Percentiles rank a stretch among this genome's conserved stretches.
Conservation (phyloP, 2,113 vertebrate genomes). For the Tachysurus fulvidraco region DNA sequence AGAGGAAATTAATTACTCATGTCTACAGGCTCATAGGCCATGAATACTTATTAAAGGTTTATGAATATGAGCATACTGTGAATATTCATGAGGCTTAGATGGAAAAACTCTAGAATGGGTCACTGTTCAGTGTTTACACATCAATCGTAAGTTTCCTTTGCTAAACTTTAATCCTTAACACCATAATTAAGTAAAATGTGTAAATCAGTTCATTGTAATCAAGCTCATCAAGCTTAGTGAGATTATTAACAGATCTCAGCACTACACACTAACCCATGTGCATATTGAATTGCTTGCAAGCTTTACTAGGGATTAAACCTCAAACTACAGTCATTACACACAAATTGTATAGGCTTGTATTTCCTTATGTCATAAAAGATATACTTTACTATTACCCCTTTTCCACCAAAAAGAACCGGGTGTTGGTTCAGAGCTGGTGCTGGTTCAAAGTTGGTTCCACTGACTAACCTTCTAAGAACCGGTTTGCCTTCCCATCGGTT, state of each 20-base stretch:
- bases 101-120: not conserved
- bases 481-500: too few species aligned
- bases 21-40: not conserved
- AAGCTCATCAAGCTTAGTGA: not conserved
- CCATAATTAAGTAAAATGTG: not conserved
- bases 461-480: too few species aligned
- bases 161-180: not conserved
- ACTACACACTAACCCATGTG: not conserved
- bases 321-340: not conserved
- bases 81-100: slow-evolving; percentile 47
- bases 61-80: slow-evolving; percentile 4
- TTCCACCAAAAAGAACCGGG: too few species aligned
- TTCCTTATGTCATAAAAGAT: not conserved
- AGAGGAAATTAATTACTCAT: slow-evolving; percentile 28
- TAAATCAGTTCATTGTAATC: not conserved
- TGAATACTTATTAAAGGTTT: slow-evolving; percentile 32
- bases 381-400: too few species aligned
- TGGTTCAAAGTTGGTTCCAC: too few species aligned
- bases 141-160: not conserved
- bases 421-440: too few species aligned
- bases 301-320: not conserved
- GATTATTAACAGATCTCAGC: not conserved
- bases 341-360: not conserved
- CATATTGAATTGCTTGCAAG: not conserved
- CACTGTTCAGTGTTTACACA: not conserved